Evolutionary conservation across 1,140 invertebrate genomes (phyloP), one percentile per base, ranked within the genome.

Genomic region (Drosophila mojavensis): DNA sequence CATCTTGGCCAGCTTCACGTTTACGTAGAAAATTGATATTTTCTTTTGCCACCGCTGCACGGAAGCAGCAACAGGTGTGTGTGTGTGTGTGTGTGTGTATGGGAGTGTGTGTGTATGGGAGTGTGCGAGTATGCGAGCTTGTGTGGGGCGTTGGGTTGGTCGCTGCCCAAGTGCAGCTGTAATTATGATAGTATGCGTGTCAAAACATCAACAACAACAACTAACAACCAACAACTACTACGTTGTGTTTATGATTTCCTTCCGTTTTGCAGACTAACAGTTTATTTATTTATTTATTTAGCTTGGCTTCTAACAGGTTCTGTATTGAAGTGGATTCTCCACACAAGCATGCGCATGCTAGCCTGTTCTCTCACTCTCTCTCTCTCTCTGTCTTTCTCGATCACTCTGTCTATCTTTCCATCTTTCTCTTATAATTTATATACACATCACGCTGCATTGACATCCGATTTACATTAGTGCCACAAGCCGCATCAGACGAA

Each of bases 401-500:
- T 54, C 33, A 54, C 55, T 55, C 65, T 11, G n/a, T 67, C 43
- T 47, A 24, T 64, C 6, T 17, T 36, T 43, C 62, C 54, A 17
- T 73, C 33, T 54, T 61, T 68, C 48, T 53, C 30, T 50, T 48
- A 69, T 83, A 89, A 91, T 89, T 91, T 88, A 91, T 91, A 88
- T 89, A 85, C 89, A 78, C 81, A 83, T 82, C 89, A 85, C 84
- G 89, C 79, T 84, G 76, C 85, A 83, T 90, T 91, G 82, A 91
- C 90, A 91, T 91, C 90, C 90, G 90, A 91, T 91, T 91, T 91
- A 91, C 90, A 91, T 91, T 91, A 91, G 84, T 63, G 65, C 50
- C 60, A 61, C 63, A 43, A 55, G 36, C 47, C 45, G 43, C 58
- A 60, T 17, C 15, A 66, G n/a, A n/a, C 47, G 20, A 39, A 61